Conservation (phyloP, 2,113 vertebrate genomes). For the Abramis brama region DNA sequence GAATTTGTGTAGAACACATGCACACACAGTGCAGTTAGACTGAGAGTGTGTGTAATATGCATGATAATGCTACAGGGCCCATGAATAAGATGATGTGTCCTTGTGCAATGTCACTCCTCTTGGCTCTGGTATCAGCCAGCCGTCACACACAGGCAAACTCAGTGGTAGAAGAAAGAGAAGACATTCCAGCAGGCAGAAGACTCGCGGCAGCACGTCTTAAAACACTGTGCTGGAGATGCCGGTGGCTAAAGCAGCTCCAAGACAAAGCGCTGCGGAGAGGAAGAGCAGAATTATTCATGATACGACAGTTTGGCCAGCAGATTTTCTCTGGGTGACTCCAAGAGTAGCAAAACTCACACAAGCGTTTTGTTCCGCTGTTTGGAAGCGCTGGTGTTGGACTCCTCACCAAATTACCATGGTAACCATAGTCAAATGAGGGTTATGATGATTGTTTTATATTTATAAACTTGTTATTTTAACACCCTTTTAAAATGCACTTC, state of each 20-base stretch:
- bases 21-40: not conserved
- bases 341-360: not conserved
- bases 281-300: conserved; percentile 22
- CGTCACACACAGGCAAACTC: conserved; percentile 27
- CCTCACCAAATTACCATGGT: not conserved
- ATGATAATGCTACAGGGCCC: conserved; percentile 20
- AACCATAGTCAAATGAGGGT: not conserved
- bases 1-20: no score
- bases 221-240: conserved; percentile 13
- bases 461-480: not conserved
- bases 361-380: not conserved
- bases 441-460: not conserved
- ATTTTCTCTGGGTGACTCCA: not conserved
- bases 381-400: not conserved
- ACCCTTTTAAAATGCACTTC: not conserved
- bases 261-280: not conserved
- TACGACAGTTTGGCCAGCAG: not conserved
- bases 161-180: not conserved
- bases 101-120: conserved; percentile 30
- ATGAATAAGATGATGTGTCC: conserved; percentile 6
- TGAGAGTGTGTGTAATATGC: conserved; percentile 5
- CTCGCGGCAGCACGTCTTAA: not conserved
- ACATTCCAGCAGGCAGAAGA: conserved; percentile 15
- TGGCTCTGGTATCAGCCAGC: conserved; percentile 10
- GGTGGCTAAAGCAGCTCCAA: conserved; percentile 7